Evolutionary conservation across 1,140 invertebrate species (phyloP), one percentile per base, ranked within the genome.

Genomic region (Rhagoletis zephyria): DNA sequence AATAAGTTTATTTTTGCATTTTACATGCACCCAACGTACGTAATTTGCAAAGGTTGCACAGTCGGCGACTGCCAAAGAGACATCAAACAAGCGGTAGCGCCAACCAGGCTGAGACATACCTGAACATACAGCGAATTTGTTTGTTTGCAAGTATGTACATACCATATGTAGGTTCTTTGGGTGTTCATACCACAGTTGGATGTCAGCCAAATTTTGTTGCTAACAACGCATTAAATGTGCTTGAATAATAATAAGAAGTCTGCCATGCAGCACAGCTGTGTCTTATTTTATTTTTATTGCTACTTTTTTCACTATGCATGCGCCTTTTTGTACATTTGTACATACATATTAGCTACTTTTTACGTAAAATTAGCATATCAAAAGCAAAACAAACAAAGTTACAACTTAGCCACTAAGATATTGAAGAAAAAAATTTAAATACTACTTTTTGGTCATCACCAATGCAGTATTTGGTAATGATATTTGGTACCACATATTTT

Each of bases 151-250:
- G 30, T 30, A 30, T 30, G 30, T 30, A 30, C 30, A 30, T n/a
- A n/a, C n/a, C n/a, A 4, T 63, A 56, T 2, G 40, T 56, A 19
- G 56, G 74, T 7, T 81, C 48, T 81, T 81, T 81, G 74, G 48
- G 74, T 16, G 48, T 81, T 81, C 56, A 16, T 56, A 48, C n/a
- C 74, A 4, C 74, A 81, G 48, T 45, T 81, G 74, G 48, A 81
- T 16, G 74, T 3, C 30, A 56, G n/a, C 74, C 74, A 81, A 81
- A 81, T 16, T 81, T 81, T 16, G n/a, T 81, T 51, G 48, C 48
- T 81, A 81, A 81, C 74, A 6, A 81, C 67, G 67, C 74, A 56
- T 81, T 81, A 81, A 81, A 81, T 19, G 19, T 51, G 74, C 74
- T 81, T 81, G 45, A 56, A 56, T 56, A 51, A 56, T 81, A 81